These are phyloP conservation scores for Leptothorax acervorum DNA, from an alignment of 2,888 invertebrate genomes.

Conservation along the genomic window DNA sequence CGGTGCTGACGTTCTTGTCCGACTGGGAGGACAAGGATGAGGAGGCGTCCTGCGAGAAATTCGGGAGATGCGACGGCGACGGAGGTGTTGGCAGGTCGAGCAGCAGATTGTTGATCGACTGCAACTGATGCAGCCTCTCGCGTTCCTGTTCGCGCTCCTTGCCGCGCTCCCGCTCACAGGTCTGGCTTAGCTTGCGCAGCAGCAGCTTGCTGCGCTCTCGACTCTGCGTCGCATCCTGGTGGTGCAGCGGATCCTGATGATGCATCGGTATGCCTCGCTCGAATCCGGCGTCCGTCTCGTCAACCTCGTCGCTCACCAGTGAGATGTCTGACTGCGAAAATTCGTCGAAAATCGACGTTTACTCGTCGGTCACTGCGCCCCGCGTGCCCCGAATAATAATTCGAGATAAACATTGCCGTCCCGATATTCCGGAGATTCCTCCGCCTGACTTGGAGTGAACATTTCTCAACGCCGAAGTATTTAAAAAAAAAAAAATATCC, in stretches of 20 bases:
- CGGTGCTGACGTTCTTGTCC: conserved; percentile 61
- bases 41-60: conserved; percentile 65
- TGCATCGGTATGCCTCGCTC: conserved; percentile 67
- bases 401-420: neutral
- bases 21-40: conserved; percentile 63
- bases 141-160: conserved; percentile 66
- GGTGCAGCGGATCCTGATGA: conserved; percentile 63
- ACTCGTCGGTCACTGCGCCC: neutral
- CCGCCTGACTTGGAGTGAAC: neutral
- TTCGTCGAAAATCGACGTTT: conserved; percentile 15
- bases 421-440: neutral
- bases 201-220: conserved; percentile 64
- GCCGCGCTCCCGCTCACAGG: conserved; percentile 64
- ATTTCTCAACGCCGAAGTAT: neutral
- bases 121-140: conserved; percentile 78
- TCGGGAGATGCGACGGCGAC: conserved; percentile 61
- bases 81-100: conserved; percentile 76
- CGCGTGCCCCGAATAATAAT: neutral
- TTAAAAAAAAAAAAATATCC: neutral
- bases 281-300: conserved; percentile 59
- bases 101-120: conserved; percentile 80
- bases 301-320: conserved; percentile 69
- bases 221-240: conserved; percentile 64
- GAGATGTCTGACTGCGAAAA: conserved; percentile 19
- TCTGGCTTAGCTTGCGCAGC: conserved; percentile 60